Percentiles rank a stretch among this genome's conserved stretches.
These are phyloP conservation scores for Egretta garzetta DNA, from an alignment of 2,113 vertebrate species.

Conservation along the genomic window DNA sequence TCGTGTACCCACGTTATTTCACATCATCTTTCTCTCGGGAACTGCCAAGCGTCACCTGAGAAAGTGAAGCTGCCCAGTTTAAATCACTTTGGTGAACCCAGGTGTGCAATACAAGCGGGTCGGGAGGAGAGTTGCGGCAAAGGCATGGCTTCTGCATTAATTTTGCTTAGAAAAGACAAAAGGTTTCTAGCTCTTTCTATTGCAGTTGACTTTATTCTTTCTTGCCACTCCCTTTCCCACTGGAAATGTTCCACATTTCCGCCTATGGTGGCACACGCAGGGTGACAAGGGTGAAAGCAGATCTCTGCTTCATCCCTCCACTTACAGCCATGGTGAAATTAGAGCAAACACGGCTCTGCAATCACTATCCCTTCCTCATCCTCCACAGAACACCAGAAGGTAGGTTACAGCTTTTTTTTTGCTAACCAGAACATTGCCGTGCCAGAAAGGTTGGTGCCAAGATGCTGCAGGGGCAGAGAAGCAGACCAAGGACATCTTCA, in stretches of 20 bases:
- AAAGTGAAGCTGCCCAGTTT: neutral
- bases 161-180: neutral
- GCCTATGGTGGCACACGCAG: neutral
- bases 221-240: neutral
- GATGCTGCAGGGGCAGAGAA: neutral
- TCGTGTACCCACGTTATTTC: rapidly evolving
- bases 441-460: neutral
- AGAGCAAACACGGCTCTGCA: neutral
- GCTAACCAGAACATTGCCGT: neutral
- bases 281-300: neutral
- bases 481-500: neutral
- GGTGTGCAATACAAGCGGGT: rapidly evolving
- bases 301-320: neutral
- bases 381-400: neutral
- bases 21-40: neutral
- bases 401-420: neutral
- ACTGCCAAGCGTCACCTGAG: neutral
- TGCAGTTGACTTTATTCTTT: neutral
- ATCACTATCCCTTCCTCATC: neutral
- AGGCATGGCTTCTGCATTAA: neutral
- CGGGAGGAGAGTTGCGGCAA: neutral
- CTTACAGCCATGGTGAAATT: neutral
- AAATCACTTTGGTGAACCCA: neutral
- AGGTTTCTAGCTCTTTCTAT: neutral
- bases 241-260: neutral